Conservation (phyloP, 2,888 invertebrate species). For the Dryobota labecula region DNA sequence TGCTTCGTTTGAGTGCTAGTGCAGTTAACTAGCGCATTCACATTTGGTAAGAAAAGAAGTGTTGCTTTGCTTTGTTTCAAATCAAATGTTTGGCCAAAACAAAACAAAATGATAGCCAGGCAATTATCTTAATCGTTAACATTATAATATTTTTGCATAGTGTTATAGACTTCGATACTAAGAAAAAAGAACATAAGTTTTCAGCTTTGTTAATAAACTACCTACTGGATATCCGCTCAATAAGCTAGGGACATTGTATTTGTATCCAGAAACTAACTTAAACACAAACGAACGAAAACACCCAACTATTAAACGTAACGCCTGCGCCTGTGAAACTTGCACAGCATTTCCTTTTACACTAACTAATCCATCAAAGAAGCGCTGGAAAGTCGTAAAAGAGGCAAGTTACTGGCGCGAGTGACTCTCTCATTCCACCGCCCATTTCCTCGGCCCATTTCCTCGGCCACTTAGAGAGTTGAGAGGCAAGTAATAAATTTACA, state of each 20-base stretch:
- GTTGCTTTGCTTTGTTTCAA: background rate
- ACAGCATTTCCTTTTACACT: slow-evolving; percentile 53
- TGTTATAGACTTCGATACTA: background rate
- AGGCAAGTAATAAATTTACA: slow-evolving; percentile 63
- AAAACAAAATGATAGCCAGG: background rate
- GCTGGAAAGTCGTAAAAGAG: slow-evolving; percentile 43
- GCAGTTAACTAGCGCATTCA: slow-evolving; percentile 7
- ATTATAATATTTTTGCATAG: background rate
- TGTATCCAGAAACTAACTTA: slow-evolving; percentile 35
- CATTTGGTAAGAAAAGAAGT: background rate
- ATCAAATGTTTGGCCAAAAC: background rate
- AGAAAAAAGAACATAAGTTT: slow-evolving; percentile 1
- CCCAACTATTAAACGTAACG: slow-evolving; percentile 42
- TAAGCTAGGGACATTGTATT: slow-evolving; percentile 35
- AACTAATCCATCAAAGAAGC: slow-evolving; percentile 53
- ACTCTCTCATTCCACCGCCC: slow-evolving; percentile 44
- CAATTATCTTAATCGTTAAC: background rate
- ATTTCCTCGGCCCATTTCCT: slow-evolving; percentile 53
- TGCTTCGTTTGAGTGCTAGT: slow-evolving; percentile 42
- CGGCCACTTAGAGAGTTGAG: slow-evolving; percentile 55
- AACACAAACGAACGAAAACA: slow-evolving; percentile 30
- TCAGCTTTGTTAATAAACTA: slow-evolving; percentile 6
- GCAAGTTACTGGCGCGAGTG: slow-evolving; percentile 53
- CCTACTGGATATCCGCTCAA: slow-evolving; percentile 46
- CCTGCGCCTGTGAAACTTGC: slow-evolving; percentile 44